A percentile compares a stretch with the other conserved stretches of the same genome.
phyloP scores from a whole-genome alignment of 2,797 vertebrate genomes.

The Oreochromis grahami region DNA sequence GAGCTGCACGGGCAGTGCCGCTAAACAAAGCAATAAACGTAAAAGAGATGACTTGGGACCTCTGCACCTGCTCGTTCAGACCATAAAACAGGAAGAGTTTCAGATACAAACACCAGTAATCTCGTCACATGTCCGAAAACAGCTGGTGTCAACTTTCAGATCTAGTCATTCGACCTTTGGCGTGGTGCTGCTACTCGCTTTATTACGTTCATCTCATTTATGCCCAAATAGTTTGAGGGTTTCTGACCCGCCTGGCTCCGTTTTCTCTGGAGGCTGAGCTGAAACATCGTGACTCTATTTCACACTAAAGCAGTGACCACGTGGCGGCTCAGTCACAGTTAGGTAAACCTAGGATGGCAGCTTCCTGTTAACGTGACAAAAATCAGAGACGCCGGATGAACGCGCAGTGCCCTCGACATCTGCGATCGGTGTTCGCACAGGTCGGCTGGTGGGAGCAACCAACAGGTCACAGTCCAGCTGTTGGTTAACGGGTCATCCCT shows the following conservation, averaged over 20 bases:
- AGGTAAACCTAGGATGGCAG: too few species aligned
- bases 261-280: too few species aligned
- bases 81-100: background rate
- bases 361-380: too few species aligned
- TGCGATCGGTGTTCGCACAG: too few species aligned
- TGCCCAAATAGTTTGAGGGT: background rate
- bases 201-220: background rate
- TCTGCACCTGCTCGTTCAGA: background rate
- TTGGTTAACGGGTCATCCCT: too few species aligned
- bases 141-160: background rate
- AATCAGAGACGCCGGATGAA: too few species aligned
- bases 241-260: background rate
- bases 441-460: too few species aligned
- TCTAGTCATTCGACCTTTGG: background rate
- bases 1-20: background rate
- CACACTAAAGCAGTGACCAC: background rate
- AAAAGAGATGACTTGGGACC: background rate
- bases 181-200: background rate
- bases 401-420: background rate
- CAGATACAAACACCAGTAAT: background rate
- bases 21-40: background rate
- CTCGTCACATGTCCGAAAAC: rapidly evolving
- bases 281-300: too few species aligned
- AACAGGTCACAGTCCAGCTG: too few species aligned
- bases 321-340: too few species aligned